These are phyloP conservation scores for Telmatherina bonti DNA, from an alignment of 2,797 vertebrate species.

Conservation along the genomic window DNA sequence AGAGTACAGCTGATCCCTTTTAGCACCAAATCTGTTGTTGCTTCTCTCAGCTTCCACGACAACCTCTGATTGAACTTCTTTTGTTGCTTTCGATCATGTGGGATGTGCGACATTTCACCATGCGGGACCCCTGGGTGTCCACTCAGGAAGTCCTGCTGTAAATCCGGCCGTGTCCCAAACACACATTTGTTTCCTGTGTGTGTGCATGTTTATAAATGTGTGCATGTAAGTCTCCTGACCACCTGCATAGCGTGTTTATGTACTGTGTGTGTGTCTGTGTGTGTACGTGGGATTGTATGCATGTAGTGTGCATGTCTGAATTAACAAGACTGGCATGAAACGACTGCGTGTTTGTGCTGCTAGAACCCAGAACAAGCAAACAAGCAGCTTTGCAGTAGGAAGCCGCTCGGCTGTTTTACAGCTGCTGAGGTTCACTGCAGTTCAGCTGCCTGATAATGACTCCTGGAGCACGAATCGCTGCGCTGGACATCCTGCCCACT, in stretches of 20 bases:
- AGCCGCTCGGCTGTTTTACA: constrained; percentile 61
- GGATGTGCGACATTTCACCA: neutral
- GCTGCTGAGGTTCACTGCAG: constrained; percentile 62
- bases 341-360: constrained; percentile 58
- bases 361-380: constrained; percentile 63
- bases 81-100: neutral
- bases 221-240: constrained; percentile 22
- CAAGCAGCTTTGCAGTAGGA: constrained; percentile 63
- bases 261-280: neutral
- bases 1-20: neutral
- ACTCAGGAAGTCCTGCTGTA: constrained; percentile 36
- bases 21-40: too few relatives aligned
- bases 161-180: constrained; percentile 19
- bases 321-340: constrained; percentile 55
- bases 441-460: constrained; percentile 56
- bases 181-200: constrained; percentile 48
- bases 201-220: constrained; percentile 25
- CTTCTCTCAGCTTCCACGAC: too few relatives aligned
- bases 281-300: constrained; percentile 13
- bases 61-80: too few relatives aligned
- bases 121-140: constrained; percentile 25
- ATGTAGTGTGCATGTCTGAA: constrained; percentile 31
- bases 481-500: constrained; percentile 46
- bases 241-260: constrained; percentile 44
- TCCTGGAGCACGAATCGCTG: constrained; percentile 7